Base-by-base conservation (phyloP, 1,140 invertebrate genomes). In the Sycophila sp. region DNA sequence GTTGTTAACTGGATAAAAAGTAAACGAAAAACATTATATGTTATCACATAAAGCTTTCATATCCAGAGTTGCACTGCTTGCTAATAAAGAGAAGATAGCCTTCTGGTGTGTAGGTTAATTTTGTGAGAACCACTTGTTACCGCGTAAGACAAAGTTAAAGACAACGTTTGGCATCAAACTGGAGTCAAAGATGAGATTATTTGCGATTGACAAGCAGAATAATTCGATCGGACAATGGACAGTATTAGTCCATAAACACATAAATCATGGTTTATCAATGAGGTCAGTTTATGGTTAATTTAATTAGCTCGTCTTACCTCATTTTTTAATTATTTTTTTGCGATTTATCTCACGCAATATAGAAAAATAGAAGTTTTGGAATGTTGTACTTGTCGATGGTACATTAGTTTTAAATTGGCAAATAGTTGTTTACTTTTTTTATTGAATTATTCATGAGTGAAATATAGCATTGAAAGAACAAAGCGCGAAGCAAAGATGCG, bases 101-200 rank as follows among this genome's bases (percentile, higher is more conserved):
- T 59, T 71, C 42, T 66, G 17, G n/a, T 59, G n/a, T 66, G 45
- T 71, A 71, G 69, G 45, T 51, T 71, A 71, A 65, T 66, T 65
- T 45, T 63, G 32, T 71, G 55, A 49, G 51, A 65, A 71, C 24
- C 32, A 65, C 66, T 66, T 71, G 69, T 71, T 71, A 71, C 62
- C 69, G 69, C 69, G 45, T 71, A 71, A 45, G 24, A 65, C 53
- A 66, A 65, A 66, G 56, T 49, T 69, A 51, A 65, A 58, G 60
- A 64, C 26, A 49, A 40, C 11, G 36, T 47, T 55, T 63, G 38
- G 38, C 22, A 40, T 70, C 51, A 55, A 62, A 40, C 42, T 69
- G 51, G 34, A 63, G 59, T 69, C 49, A 49, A 58, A 58, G 51
- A 70, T 64, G 49, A 71, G 60, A 71, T 65, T 65, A 71, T 24